Conservation (phyloP, 2,888 invertebrate species). For the Aphodius granarius region DNA sequence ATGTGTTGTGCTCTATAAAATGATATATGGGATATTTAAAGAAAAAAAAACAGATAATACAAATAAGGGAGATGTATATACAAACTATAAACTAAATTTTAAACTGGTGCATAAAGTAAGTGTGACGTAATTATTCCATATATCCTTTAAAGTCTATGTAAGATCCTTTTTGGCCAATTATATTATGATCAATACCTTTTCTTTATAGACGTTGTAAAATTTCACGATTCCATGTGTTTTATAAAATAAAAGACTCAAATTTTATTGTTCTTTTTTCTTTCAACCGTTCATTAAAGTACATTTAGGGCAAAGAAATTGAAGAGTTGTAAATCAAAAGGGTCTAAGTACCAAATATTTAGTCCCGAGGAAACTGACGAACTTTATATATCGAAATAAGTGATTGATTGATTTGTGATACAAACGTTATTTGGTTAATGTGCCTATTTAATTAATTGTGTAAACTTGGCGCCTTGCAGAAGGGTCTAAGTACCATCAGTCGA, state of each 20-base stretch:
- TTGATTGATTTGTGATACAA: no score
- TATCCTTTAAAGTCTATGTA: neutral
- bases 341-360: no score
- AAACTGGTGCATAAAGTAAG: neutral
- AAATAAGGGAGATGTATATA: neutral
- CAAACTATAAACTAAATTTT: neutral
- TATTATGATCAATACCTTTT: neutral
- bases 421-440: no score
- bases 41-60: neutral
- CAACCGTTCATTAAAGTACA: neutral
- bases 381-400: no score
- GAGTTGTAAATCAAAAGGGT: no score
- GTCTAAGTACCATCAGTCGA: no score
- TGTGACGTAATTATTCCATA: neutral
- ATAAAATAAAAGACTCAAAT: slow-evolving; percentile 28
- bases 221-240: slow-evolving; percentile 30
- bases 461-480: no score
- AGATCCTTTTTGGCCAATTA: neutral
- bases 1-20: neutral
- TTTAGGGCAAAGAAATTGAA: no score
- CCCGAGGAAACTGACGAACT: no score
- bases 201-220: slow-evolving; percentile 24
- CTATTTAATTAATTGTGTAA: no score
- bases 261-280: neutral
- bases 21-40: neutral